Evolutionary conservation across 1,140 invertebrate genomes (phyloP), one percentile per base, ranked within the genome.

Genomic region (Phortica variegata): DNA sequence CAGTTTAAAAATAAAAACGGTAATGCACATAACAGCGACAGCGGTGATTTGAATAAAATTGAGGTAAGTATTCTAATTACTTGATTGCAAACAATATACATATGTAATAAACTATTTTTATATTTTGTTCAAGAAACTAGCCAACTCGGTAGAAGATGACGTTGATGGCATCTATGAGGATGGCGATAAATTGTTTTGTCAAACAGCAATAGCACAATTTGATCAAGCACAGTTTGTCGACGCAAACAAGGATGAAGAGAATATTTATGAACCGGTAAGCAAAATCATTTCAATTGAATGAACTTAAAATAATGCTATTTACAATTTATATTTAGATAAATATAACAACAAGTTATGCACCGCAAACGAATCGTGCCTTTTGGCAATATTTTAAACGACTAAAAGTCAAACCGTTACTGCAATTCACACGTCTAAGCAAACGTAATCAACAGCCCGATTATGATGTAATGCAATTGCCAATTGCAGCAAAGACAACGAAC

Each of bases 241-340:
- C 12, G 33, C 12, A 5, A 16, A 40, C 38, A 41, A 46, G 3
- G 52, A 46, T 3, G 42, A 43, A 19, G 43, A 56, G 23, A 56
- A 56, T 36, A 56, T 56, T 18, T 56, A 56, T 32, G 53, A 56
- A 21, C 53, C 53, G 15, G 53, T 56, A 20, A 49, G 42, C n/a
- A n/a, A n/a, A n/a, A 39, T 2, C n/a, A 42, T 13, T 36, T 34
- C 17, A 33, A 42, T 34, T 49, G 34, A 20, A 12, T 36, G n/a
- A n/a, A n/a, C n/a, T n/a, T n/a, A n/a, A n/a, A n/a, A n/a, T n/a
- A n/a, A n/a, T n/a, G n/a, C n/a, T n/a, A n/a, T n/a, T n/a, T n/a
- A n/a, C n/a, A n/a, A n/a, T n/a, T n/a, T n/a, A n/a, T n/a, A n/a
- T n/a, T n/a, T n/a, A n/a, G n/a, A n/a, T n/a, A n/a, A n/a, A n/a